Percentiles rank a stretch among this genome's conserved stretches.
These are phyloP conservation scores for Aegithalos caudatus DNA, from an alignment of 2,113 vertebrate species.

Conservation along the genomic window DNA sequence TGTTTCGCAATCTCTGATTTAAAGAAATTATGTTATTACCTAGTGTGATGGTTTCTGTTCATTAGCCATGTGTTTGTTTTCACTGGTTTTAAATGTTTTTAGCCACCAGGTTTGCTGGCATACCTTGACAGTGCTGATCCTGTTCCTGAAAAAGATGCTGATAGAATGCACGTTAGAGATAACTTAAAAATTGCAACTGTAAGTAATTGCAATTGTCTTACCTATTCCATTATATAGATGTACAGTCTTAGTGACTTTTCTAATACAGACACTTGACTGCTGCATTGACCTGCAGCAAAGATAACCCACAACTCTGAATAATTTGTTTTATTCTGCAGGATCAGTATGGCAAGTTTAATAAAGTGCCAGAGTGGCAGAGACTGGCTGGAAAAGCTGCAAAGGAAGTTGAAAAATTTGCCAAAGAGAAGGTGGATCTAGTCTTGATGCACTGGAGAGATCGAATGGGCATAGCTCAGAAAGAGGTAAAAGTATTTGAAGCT, in stretches of 20 bases:
- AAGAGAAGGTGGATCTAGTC: constrained; percentile 95
- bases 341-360: constrained; percentile 90
- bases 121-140: constrained; percentile 91
- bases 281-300: background rate
- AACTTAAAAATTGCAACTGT: constrained; percentile 97
- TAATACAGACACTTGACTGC: background rate
- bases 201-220: constrained; percentile 43
- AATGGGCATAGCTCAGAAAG: constrained; percentile 98
- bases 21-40: background rate
- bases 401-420: constrained; percentile 98
- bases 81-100: constrained; percentile 2
- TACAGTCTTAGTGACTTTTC: background rate
- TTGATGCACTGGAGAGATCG: constrained; percentile 98
- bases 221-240: background rate
- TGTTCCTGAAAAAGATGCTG: constrained; percentile 93
- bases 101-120: constrained; percentile 92
- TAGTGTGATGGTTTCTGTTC: background rate
- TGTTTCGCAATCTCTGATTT: background rate
- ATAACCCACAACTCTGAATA: background rate
- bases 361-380: constrained; percentile 97
- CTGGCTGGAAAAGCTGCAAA: constrained; percentile 97
- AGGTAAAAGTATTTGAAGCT: constrained; percentile 77
- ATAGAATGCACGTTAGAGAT: constrained; percentile 96
- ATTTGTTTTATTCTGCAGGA: constrained; percentile 75
- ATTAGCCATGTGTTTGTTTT: background rate